phyloP scores from a whole-genome alignment of 2,113 vertebrate genomes.

The Aythya baeri region DNA sequence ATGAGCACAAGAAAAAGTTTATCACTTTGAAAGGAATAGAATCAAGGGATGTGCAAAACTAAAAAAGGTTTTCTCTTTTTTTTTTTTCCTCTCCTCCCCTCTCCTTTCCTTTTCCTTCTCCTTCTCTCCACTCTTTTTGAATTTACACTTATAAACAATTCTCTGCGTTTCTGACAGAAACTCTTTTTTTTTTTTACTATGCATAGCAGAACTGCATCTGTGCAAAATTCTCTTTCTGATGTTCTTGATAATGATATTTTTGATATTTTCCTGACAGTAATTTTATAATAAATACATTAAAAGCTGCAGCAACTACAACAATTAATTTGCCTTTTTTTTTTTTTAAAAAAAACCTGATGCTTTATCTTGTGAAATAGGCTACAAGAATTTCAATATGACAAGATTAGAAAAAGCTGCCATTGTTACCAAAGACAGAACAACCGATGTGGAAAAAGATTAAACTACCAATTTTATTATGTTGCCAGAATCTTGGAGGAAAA shows the following conservation, averaged over 20 bases:
- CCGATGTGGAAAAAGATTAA: slow-evolving; percentile 9
- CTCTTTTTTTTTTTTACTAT: background rate
- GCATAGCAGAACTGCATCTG: background rate
- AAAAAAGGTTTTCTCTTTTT: background rate
- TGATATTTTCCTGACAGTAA: no score
- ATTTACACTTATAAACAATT: background rate
- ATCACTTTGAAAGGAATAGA: background rate
- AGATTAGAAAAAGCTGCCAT: background rate
- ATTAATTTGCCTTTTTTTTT: background rate
- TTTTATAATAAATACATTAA: background rate
- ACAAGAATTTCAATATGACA: background rate
- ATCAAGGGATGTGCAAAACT: background rate
- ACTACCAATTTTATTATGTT: background rate
- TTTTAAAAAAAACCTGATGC: background rate
- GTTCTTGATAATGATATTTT: background rate
- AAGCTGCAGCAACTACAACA: background rate
- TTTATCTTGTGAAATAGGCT: slow-evolving; percentile 1
- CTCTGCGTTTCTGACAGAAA: background rate
- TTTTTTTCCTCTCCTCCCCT: no score
- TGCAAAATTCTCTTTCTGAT: background rate
- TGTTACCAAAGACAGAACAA: slow-evolving; percentile 21
- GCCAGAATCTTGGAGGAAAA: background rate
- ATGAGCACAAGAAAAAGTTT: background rate
- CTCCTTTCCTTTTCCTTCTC: no score
- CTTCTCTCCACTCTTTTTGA: no score